Conservation (phyloP, 1,140 invertebrate genomes). For the Zaprionus gabonicus region DNA sequence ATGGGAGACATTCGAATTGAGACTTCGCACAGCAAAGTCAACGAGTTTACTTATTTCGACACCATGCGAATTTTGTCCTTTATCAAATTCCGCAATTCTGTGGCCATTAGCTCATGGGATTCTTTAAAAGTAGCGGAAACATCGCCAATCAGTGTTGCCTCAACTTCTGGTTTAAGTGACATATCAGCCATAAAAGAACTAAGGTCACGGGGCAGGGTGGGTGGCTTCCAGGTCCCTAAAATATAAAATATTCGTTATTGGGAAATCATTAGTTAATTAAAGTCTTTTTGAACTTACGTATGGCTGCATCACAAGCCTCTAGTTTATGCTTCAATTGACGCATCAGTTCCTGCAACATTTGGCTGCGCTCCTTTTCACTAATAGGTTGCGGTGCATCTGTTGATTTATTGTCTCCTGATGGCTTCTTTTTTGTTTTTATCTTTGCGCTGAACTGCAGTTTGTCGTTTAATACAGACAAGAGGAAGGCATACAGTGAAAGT, state of each 20-base stretch:
- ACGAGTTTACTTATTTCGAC: slow-evolving; percentile 54
- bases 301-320: slow-evolving; percentile 67
- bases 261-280: background rate
- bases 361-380: slow-evolving; percentile 78
- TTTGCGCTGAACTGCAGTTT: slow-evolving; percentile 73
- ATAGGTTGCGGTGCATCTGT: slow-evolving; percentile 52
- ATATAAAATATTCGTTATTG: background rate
- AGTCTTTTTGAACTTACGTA: slow-evolving; percentile 56
- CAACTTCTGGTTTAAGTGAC: slow-evolving; percentile 80
- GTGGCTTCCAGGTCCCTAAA: slow-evolving; percentile 74
- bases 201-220: slow-evolving; percentile 66
- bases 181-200: slow-evolving; percentile 82
- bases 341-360: slow-evolving; percentile 74
- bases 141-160: slow-evolving; percentile 75
- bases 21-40: slow-evolving; percentile 70
- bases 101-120: slow-evolving; percentile 78
- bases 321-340: slow-evolving; percentile 78
- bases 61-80: slow-evolving; percentile 84
- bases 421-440: slow-evolving; percentile 68
- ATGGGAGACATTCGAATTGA: background rate
- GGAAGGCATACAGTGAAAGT: slow-evolving; percentile 78
- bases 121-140: slow-evolving; percentile 80
- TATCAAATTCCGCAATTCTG: slow-evolving; percentile 76
- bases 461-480: slow-evolving; percentile 77
- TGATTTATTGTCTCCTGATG: slow-evolving; percentile 48